These are phyloP conservation scores for Drosophila meridionalis DNA, from an alignment of 2,888 invertebrate genomes.

Conservation along the genomic window DNA sequence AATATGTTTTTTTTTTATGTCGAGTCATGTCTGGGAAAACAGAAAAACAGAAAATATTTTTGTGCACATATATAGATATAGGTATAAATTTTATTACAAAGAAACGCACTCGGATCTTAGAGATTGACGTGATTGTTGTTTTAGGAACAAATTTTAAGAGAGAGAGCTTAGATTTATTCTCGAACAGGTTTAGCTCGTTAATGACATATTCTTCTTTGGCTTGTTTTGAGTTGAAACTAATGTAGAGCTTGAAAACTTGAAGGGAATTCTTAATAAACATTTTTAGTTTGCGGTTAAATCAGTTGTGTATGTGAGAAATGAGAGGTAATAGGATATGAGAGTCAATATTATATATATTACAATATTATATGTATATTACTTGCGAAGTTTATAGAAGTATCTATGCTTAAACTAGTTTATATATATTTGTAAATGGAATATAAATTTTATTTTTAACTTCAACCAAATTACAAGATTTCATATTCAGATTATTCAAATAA, in stretches of 20 bases:
- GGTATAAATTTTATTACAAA: not conserved
- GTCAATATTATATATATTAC: too few relatives aligned
- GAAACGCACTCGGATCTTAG: conserved; percentile 3
- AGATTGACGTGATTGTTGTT: conserved; percentile 6
- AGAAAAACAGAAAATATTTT: conserved; percentile 21
- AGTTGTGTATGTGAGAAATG: too few relatives aligned
- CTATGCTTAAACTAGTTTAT: too few relatives aligned
- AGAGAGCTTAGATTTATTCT: conserved; percentile 9
- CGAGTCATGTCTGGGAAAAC: conserved; percentile 69
- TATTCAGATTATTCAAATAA: too few relatives aligned
- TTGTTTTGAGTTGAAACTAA: not conserved
- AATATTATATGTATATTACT: too few relatives aligned
- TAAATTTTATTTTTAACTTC: too few relatives aligned
- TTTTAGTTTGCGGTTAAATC: not conserved
- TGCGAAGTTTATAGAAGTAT: too few relatives aligned
- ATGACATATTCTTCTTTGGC: not conserved
- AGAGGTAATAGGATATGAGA: too few relatives aligned
- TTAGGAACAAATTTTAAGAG: conserved; percentile 2
- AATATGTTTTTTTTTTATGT: conserved; percentile 24
- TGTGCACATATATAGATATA: not conserved
- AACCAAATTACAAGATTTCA: too few relatives aligned
- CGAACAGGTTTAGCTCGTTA: conserved; percentile 1
- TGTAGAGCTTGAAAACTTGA: not conserved
- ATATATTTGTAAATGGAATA: not conserved
- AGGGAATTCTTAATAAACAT: not conserved